phyloP scores from a whole-genome alignment of 2,888 invertebrate genomes.

The Lasioglossum marginatum region DNA sequence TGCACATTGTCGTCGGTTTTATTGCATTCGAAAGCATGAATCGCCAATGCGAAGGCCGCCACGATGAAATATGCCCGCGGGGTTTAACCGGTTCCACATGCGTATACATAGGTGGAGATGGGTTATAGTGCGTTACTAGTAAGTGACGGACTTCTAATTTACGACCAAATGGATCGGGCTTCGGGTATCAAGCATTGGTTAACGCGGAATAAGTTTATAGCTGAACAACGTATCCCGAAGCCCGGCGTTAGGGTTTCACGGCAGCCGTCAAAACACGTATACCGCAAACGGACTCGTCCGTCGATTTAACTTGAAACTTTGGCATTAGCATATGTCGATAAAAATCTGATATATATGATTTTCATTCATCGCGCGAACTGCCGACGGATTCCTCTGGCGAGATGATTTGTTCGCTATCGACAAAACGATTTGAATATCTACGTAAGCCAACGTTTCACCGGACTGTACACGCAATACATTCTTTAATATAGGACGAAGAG shows the following conservation, averaged over 20 bases:
- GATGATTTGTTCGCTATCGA: background rate
- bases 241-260: conserved; percentile 14
- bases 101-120: background rate
- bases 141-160: conserved; percentile 4
- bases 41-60: background rate
- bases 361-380: conserved; percentile 16
- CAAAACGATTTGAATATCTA: background rate
- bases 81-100: background rate
- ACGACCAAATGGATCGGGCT: conserved; percentile 2
- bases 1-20: background rate
- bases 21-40: conserved; percentile 4
- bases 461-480: background rate
- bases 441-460: background rate
- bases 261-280: background rate
- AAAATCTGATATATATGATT: conserved; percentile 44
- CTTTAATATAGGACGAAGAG: background rate
- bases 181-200: background rate
- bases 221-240: background rate
- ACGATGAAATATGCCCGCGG: conserved; percentile 19
- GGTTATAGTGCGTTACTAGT: conserved; percentile 21
- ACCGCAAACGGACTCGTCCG: background rate
- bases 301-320: background rate
- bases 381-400: background rate
- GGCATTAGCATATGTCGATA: conserved; percentile 36
- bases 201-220: conserved; percentile 24